These are phyloP conservation scores for Fragum fragum DNA, from an alignment of 2,888 invertebrate species.

Conservation along the genomic window DNA sequence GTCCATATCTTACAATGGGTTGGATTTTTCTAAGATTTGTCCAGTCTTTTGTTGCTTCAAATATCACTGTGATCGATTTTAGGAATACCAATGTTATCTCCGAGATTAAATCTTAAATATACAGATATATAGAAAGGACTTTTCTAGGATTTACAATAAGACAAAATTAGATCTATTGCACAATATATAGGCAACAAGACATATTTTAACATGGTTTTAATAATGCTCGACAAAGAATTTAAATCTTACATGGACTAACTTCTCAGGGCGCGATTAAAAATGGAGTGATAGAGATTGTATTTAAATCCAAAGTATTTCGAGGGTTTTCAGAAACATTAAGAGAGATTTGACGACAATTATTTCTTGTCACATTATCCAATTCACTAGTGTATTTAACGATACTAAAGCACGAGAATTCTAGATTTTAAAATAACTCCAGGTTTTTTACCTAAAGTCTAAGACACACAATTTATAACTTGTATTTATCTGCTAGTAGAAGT, in stretches of 20 bases:
- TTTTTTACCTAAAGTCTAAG: too few relatives aligned
- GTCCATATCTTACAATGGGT: conserved; percentile 7
- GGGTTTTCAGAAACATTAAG: conserved; percentile 14
- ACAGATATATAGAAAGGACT: conserved; percentile 56
- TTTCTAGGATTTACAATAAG: conserved; percentile 57
- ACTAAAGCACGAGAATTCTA: too few relatives aligned
- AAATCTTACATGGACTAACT: conserved; percentile 18
- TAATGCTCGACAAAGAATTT: conserved; percentile 28
- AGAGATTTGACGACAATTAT: conserved; percentile 9
- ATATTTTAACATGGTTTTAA: conserved; percentile 31
- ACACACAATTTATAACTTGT: too few relatives aligned
- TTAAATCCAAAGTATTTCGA: conserved; percentile 2
- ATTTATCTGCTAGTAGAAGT: too few relatives aligned
- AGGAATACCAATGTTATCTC: conserved; percentile 44
- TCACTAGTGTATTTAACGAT: background rate
- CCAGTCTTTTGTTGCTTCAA: conserved; percentile 18
- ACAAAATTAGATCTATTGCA: conserved; percentile 18
- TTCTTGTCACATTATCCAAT: background rate
- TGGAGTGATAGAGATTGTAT: conserved; percentile 19
- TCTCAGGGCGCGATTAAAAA: conserved; percentile 20
- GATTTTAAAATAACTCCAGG: too few relatives aligned
- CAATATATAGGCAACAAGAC: conserved; percentile 2
- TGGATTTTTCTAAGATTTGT: conserved; percentile 29
- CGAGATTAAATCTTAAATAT: conserved; percentile 56
- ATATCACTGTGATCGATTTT: conserved; percentile 6